Evolutionary conservation across 2,797 vertebrate genomes (phyloP).

Genomic region (Staurois parvus): DNA sequence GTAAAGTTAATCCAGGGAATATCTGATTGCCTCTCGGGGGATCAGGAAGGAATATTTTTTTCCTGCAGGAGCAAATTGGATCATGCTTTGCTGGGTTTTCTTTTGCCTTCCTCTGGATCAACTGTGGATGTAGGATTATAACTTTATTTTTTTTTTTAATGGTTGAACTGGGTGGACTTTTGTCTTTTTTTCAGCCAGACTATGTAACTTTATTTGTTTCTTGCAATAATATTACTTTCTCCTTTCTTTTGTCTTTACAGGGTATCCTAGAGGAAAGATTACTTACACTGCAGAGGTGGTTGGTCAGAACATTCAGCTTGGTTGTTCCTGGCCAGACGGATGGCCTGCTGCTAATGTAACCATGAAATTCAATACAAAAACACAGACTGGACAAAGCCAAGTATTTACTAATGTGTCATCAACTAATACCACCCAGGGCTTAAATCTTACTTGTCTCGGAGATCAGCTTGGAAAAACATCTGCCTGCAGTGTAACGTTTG

Average conservation of each 20-base stretch:
- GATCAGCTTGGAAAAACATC: background rate
- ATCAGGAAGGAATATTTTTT: too few relatives aligned
- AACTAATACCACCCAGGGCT: background rate
- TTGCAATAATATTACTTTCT: background rate
- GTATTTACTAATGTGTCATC: background rate
- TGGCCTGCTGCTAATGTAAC: slow-evolving; percentile 28
- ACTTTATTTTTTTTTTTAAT: too few relatives aligned
- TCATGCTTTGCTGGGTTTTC: too few relatives aligned
- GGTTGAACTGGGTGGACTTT: too few relatives aligned
- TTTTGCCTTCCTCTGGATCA: too few relatives aligned
- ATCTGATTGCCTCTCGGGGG: too few relatives aligned
- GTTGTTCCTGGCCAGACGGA: slow-evolving; percentile 38
- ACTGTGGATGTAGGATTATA: too few relatives aligned
- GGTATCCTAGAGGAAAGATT: slow-evolving; percentile 12
- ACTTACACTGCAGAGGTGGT: background rate
- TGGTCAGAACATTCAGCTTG: background rate
- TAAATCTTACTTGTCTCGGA: slow-evolving; percentile 1
- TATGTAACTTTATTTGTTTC: too few relatives aligned
- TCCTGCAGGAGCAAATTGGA: too few relatives aligned
- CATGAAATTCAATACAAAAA: slow-evolving; percentile 1
- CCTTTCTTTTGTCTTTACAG: background rate
- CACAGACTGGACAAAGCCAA: background rate
- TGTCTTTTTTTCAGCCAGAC: too few relatives aligned
- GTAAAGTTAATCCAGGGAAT: too few relatives aligned
- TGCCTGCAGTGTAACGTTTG: background rate